Percentiles rank a stretch among this genome's conserved stretches.
phyloP scores from a whole-genome alignment of 2,113 vertebrate genomes.

The Neopipo cinnamomea region DNA sequence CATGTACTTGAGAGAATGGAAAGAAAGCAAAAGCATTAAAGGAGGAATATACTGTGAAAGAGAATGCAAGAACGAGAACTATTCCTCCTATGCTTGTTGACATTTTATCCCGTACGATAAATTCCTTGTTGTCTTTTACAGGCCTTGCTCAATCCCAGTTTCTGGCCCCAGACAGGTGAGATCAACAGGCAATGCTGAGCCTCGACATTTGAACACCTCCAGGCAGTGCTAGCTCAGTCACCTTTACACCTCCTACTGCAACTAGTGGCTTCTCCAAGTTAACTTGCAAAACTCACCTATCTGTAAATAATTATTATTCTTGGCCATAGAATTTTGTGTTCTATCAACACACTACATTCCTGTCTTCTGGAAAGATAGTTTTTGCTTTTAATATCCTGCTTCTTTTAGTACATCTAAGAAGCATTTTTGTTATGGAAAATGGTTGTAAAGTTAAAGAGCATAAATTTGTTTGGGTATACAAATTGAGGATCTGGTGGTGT shows the following conservation, averaged over 20 bases:
- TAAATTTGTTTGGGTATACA: not conserved
- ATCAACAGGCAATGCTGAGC: not conserved
- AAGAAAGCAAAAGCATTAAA: not conserved
- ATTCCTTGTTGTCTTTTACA: not conserved
- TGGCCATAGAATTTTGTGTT: not conserved
- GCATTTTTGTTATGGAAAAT: not conserved
- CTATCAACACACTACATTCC: not conserved
- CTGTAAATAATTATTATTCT: not conserved
- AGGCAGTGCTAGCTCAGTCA: not conserved
- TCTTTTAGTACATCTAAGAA: not conserved
- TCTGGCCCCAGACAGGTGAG: not conserved
- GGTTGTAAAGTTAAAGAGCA: not conserved
- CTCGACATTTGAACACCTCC: rapidly evolving
- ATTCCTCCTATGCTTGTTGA: not conserved
- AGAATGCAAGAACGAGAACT: not conserved
- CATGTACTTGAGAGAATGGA: not conserved
- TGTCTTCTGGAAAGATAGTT: not conserved
- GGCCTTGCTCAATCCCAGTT: not conserved
- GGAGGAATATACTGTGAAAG: not conserved
- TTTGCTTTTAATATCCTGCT: not conserved
- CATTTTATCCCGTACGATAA: not conserved
- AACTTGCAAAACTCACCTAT: not conserved
- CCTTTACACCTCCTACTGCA: not conserved
- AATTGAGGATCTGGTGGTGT: not conserved
- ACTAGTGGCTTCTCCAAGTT: not conserved